Evolutionary conservation across 2,797 vertebrate genomes (phyloP), one percentile per base, ranked within the genome.

Genomic region (Channa striata): DNA sequence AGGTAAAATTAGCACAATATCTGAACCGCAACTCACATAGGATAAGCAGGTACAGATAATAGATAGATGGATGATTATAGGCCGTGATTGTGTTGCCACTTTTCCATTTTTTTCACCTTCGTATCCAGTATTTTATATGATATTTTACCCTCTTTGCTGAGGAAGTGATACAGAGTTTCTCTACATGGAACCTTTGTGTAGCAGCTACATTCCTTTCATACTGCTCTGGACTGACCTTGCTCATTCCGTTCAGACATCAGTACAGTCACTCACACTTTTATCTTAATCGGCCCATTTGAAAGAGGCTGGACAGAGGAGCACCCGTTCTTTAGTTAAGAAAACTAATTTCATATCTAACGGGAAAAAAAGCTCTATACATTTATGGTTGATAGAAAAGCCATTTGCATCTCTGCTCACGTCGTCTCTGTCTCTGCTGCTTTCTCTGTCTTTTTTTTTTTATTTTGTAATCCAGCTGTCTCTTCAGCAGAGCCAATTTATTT

Each of bases 271-370:
- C 39, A 61, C 48, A 60, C 56, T 51, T 59, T 59, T 59, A 78
- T 82, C 79, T 86, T 85, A 85, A 87, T 80, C 46, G 63, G 54
- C 62, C 75, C 64, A 72, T 73, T 80, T 83, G 66, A 75, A 82
- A 87, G 25, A 77, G 44, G 46, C 51, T 17, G 39, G 65, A 77
- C 23, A 77, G 59, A 79, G 83, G 80, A 34, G 48, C 46, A 76
- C 44, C 56, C 36, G 20, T 75, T 58, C 56, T 74, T 73, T 63
- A 53, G 68, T 80, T 59, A 66, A 82, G 58, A 73, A 83, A 82
- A 74, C 56, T 58, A 2, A 78, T 79, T 84, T 72, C 5, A 53
- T 75, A 72, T 82, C 72, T 62, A 70, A 67, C 36, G 33, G 20
- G 25, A 71, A 66, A 40, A 33, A 73, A 61, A 39, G 19, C 17